Evolutionary conservation across 2,113 vertebrate species (phyloP).

Genomic region (Nothobranchius kuhntae): DNA sequence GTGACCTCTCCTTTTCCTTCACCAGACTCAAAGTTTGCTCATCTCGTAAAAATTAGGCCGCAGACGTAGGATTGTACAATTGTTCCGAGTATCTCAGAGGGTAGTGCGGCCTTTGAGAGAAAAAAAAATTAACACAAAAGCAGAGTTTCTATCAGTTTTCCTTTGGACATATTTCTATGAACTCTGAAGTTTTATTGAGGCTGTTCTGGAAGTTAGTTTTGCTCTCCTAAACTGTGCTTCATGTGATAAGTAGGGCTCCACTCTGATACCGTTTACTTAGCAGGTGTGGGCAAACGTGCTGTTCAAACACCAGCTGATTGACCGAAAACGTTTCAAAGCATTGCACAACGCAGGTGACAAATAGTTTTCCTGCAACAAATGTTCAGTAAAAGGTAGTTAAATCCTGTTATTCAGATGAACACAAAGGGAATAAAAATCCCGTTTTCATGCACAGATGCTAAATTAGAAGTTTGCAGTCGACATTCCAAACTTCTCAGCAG

Average conservation of each 20-base stretch:
- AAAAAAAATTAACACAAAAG: constrained; percentile 12
- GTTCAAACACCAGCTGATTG: constrained; percentile 76
- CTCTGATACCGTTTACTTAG: constrained; percentile 69
- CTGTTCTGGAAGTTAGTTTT: constrained; percentile 50
- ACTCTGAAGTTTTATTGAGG: constrained; percentile 41
- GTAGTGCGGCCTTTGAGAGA: constrained; percentile 5
- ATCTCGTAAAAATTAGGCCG: constrained; percentile 18
- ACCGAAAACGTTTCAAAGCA: constrained; percentile 56
- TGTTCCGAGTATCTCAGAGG: constrained; percentile 23
- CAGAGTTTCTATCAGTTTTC: constrained; percentile 5
- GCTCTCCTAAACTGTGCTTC: constrained; percentile 54
- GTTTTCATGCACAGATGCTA: constrained; percentile 15
- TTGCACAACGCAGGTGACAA: constrained; percentile 46
- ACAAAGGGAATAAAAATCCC: neutral
- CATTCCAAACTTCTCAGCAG: constrained; percentile 56
- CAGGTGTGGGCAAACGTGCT: constrained; percentile 76
- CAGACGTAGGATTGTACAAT: constrained; percentile 16
- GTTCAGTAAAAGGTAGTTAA: neutral
- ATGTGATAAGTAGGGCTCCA: constrained; percentile 52
- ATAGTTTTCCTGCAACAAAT: constrained; percentile 1
- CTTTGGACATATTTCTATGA: constrained; percentile 9
- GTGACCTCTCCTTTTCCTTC: constrained; percentile 38
- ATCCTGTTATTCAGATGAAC: constrained; percentile 4
- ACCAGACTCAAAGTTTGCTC: constrained; percentile 34
- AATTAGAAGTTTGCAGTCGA: constrained; percentile 39